phyloP scores from a whole-genome alignment of 2,113 vertebrate species.

The Trogon melanurus region DNA sequence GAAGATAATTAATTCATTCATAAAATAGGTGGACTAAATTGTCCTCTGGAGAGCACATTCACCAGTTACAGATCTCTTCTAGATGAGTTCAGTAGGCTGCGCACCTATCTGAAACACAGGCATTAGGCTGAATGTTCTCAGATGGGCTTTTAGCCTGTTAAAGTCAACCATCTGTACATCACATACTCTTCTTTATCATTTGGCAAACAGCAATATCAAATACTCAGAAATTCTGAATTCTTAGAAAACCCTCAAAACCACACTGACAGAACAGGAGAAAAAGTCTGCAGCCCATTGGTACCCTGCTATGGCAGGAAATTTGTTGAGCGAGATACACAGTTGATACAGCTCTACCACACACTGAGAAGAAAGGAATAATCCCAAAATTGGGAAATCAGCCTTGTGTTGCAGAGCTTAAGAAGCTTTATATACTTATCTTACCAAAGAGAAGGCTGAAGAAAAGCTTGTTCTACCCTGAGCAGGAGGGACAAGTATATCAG shows the following conservation, averaged over 20 bases:
- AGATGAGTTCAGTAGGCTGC: neutral
- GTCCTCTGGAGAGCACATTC: neutral
- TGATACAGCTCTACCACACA: neutral
- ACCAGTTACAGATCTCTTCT: neutral
- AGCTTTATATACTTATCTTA: neutral
- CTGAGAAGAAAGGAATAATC: neutral
- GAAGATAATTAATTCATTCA: neutral
- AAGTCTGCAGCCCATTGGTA: neutral
- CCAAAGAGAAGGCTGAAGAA: neutral
- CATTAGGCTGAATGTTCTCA: neutral
- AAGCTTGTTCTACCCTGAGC: neutral
- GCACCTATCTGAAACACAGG: neutral
- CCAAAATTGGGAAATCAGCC: neutral
- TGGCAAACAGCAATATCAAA: neutral
- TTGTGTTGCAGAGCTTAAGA: neutral
- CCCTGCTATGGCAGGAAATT: neutral
- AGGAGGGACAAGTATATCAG: neutral
- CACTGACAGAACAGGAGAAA: neutral
- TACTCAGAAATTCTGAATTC: neutral
- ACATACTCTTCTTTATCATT: neutral
- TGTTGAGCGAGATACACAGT: neutral
- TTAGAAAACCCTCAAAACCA: neutral
- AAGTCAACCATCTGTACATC: neutral
- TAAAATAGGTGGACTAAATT: neutral
- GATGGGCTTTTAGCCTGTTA: neutral